A percentile compares a stretch with the other conserved stretches of the same genome.
Conservation (phyloP, 2,797 vertebrate genomes). For the Megaceryle alcyon region DNA sequence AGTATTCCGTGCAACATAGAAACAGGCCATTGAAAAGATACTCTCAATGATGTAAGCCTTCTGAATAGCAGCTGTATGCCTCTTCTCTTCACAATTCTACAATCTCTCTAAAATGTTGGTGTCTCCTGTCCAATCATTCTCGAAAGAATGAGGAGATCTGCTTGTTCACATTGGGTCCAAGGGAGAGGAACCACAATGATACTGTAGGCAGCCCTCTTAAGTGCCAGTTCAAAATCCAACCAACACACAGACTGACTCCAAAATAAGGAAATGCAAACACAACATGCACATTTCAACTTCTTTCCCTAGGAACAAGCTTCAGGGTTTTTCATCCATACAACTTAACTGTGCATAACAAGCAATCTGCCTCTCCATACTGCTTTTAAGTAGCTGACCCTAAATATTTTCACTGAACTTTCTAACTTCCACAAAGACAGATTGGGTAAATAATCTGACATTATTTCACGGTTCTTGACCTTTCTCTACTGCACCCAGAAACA, state of each 20-base stretch:
- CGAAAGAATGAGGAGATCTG: not conserved
- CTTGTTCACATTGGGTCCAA: not conserved
- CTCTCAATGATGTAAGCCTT: not conserved
- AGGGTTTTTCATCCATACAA: not conserved
- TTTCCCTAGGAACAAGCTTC: not conserved
- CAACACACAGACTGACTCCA: not conserved
- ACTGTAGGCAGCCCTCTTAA: not conserved
- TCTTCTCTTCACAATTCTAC: not conserved
- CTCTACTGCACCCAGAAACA: not conserved
- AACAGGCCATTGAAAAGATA: conserved; percentile 2
- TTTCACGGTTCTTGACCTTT: not conserved
- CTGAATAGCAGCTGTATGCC: not conserved
- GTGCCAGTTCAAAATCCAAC: not conserved
- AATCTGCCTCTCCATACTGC: not conserved
- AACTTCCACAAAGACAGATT: not conserved
- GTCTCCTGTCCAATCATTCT: not conserved
- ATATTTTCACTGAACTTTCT: not conserved
- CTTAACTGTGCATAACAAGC: not conserved
- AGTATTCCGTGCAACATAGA: not conserved
- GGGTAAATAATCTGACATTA: not conserved
- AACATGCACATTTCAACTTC: not conserved
- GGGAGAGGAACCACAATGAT: not conserved
- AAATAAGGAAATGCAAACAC: not conserved
- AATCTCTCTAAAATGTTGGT: not conserved
- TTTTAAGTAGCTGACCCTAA: not conserved